Conservation (phyloP, 1,140 invertebrate genomes). For the Calliphora vicina region DNA sequence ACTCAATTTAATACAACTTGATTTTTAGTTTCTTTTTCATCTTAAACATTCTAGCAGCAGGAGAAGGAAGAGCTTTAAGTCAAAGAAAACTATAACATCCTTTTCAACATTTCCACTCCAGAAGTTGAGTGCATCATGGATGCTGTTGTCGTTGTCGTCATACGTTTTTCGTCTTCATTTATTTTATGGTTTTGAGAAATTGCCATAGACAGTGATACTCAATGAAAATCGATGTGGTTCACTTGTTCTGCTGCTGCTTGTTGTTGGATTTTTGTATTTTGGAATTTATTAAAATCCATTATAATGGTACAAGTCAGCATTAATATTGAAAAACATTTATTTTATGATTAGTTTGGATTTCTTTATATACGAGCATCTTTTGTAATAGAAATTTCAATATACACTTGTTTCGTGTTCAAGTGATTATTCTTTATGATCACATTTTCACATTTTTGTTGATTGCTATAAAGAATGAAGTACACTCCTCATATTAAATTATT, state of each 20-base stretch:
- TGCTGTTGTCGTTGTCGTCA: background rate
- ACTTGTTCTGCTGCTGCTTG: background rate
- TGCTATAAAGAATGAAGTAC: too few species aligned
- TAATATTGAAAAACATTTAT: constrained; percentile 2
- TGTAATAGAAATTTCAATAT: background rate
- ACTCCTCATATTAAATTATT: background rate
- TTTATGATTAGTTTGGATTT: background rate
- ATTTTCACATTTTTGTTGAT: background rate
- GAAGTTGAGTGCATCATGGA: background rate
- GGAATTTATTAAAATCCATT: constrained; percentile 11
- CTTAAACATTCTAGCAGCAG: too few species aligned
- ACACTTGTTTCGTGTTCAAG: constrained; percentile 16
- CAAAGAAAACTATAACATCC: background rate
- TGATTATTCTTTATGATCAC: background rate
- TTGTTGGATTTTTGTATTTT: background rate
- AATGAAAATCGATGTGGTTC: background rate
- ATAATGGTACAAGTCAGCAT: constrained; percentile 4
- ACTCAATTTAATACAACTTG: constrained; percentile 61
- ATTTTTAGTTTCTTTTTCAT: constrained; percentile 45
- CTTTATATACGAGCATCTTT: background rate
- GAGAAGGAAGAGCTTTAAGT: too few species aligned
- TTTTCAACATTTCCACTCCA: background rate
- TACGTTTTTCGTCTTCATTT: constrained; percentile 29
- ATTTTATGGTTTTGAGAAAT: constrained; percentile 34
- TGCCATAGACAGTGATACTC: constrained; percentile 20